These are phyloP conservation scores for Astyanax mexicanus DNA, from an alignment of 2,797 vertebrate species.

Conservation along the genomic window DNA sequence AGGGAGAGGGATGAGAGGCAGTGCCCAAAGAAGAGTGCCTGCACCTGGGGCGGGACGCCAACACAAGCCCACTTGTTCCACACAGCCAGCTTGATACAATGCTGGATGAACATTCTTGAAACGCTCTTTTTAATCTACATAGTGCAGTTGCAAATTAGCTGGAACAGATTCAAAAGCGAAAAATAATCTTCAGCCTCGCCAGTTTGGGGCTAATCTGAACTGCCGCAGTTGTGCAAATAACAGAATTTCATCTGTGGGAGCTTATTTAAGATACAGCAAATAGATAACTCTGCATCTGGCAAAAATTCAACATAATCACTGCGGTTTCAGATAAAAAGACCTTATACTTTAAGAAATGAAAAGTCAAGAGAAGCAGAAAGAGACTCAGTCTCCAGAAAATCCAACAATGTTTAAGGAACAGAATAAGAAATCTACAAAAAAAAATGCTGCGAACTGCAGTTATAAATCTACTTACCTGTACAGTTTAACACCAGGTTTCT, in stretches of 20 bases:
- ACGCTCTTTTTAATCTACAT: constrained; percentile 51
- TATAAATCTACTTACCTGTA: neutral
- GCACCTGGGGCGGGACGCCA: constrained; percentile 61
- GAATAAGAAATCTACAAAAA: neutral
- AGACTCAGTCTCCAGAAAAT: neutral
- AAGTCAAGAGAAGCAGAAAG: neutral
- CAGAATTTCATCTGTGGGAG: constrained; percentile 24
- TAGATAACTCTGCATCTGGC: neutral
- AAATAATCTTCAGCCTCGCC: constrained; percentile 47
- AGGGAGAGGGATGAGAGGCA: constrained; percentile 44
- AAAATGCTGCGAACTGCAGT: neutral
- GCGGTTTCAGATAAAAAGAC: neutral
- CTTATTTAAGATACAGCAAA: constrained; percentile 22
- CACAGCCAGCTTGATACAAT: constrained; percentile 5
- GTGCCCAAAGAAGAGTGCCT: constrained; percentile 70
- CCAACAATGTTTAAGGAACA: neutral
- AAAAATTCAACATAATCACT: neutral
- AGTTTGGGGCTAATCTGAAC: constrained; percentile 41
- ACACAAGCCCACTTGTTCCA: constrained; percentile 37
- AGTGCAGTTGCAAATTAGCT: constrained; percentile 55
- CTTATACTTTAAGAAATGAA: neutral
- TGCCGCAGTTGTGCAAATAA: constrained; percentile 53
- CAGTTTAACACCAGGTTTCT: neutral
- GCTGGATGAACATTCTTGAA: constrained; percentile 52
- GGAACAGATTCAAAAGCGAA: constrained; percentile 42